Percentiles rank a stretch among this genome's conserved stretches.
phyloP scores from a whole-genome alignment of 2,113 vertebrate genomes.

The Deroptyus accipitrinus region DNA sequence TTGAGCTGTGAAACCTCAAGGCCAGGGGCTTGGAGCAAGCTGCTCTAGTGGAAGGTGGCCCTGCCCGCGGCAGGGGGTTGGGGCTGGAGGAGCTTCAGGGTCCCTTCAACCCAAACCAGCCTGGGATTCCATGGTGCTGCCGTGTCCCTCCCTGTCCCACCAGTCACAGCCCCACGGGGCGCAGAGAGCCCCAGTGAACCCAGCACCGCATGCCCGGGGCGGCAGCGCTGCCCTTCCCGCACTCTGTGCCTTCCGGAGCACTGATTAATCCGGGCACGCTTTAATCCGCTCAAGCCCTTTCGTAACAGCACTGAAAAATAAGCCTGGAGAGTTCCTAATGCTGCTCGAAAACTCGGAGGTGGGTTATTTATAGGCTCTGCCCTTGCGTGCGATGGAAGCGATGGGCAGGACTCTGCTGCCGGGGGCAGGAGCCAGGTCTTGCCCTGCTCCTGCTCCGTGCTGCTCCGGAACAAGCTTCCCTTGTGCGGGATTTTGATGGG shows the following conservation, averaged over 20 bases:
- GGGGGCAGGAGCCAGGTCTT: not conserved
- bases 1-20: not conserved
- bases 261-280: conserved; percentile 13
- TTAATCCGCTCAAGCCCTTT: conserved; percentile 66
- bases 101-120: not conserved
- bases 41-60: not conserved
- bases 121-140: not conserved
- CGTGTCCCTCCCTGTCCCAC: not conserved
- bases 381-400: fast-evolving
- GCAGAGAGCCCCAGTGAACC: not conserved
- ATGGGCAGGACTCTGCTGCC: fast-evolving
- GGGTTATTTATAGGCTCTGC: conserved; percentile 48
- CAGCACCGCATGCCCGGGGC: fast-evolving
- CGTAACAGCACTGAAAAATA: conserved; percentile 58
- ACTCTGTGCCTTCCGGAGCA: not conserved
- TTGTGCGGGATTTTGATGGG: not conserved
- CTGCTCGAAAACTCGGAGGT: conserved; percentile 29
- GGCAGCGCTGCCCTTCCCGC: not conserved
- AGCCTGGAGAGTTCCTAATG: conserved; percentile 59
- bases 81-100: not conserved
- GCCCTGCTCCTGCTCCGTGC: not conserved
- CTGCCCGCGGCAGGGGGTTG: not conserved
- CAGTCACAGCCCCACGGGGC: fast-evolving
- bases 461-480: not conserved
- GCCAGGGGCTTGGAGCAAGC: not conserved